Base-by-base conservation (phyloP, 2,113 vertebrate species). In the Vanacampus margaritifer region DNA sequence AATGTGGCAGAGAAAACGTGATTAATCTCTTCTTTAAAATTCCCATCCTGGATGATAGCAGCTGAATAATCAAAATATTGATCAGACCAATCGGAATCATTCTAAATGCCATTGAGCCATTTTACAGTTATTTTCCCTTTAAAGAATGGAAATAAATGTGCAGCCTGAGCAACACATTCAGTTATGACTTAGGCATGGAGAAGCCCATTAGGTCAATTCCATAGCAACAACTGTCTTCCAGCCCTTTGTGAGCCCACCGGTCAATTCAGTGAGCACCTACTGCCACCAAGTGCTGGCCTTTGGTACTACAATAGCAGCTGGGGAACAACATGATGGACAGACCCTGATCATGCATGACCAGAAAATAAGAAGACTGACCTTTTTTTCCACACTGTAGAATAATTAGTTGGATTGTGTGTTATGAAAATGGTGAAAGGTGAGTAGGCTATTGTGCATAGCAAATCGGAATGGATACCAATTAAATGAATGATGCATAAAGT, bases 141-240 rank as follows among this genome's bases (percentile, higher is more conserved):
- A 87, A 86, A 86, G 23, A 73, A 89, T 84, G 81, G 84, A 69
- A 76, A 76, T 88, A 75, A 85, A 77, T 88, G 88, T 19, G 14
- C 37, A 86, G 79, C 78, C 71, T 88, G 85, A 79, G 73, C 72
- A 71, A 68, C 35, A 87, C 79, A 80, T 78, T 78, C 67, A 69
- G 68, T 66, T 6, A 56, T 69, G 67, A 70, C 72, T 68, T 79
- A 73, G 83, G 74, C 69, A 72, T 66, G 73, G 68, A 84, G 61
- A 61, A 88, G 80, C 71, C 75, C 78, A 88, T 88, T 87, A 79
- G 88, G 89, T 91, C 89, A 91, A 79, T 86, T 87, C 90, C 84
- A 83, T 90, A 83, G 84, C 84, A 92, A 90, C 89, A 89, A 69
- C 60, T 26, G n/a, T 65, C 75, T 83, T 84, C 73, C 56, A 64